Base-by-base conservation (phyloP, 92 coral and sea anemone genomes). In the Heliopora coerulea region DNA sequence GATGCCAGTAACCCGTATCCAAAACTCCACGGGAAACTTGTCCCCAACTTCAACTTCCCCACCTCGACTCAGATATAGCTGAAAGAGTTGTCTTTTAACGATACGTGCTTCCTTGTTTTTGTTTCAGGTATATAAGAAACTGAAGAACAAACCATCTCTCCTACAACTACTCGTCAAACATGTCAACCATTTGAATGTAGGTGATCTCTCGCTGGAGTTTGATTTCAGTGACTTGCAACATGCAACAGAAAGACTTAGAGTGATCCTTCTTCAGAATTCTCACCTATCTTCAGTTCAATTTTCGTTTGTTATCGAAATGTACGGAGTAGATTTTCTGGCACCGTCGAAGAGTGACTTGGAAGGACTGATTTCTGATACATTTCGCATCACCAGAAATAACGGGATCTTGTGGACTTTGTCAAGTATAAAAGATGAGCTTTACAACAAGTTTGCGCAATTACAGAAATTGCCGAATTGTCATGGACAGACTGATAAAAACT, bases 251-350 rank as follows among this genome's bases (percentile, higher is more conserved):
- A 70, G 8, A 13, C 63, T 70, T 18, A 29, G 77, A 54, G 26
- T 31, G 18, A 25, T 35, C 7, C 50, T 70, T 37, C 62, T 70
- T 17, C 24, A 54, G 4, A 70, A 70, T 70, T 63, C 61, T 70
- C 77, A 70, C 29, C 14, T 70, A 33, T 70, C 77, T 28, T 70
- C 77, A 30, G 63, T 44, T 48, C 77, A 70, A 49, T 70, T 70
- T 54, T 52, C 77, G 11, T 41, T 28, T 52, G 77, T 70, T 29
- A 62, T 70, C 54, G 77, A 70, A 17, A 3, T 70, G 49, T 70
- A 50, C 54, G 46, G 54, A 34, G 77, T 52, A 20, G 77, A 70
- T 33, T 70, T 54, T 17, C 27, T 5, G 30, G 6, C 77, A 5
- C 27, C 50, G 54, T 52, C 63, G 54, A 70, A 35, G 17, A 54